These are phyloP conservation scores for Drosophila picticornis DNA, from an alignment of 2,888 invertebrate genomes.

Conservation along the genomic window DNA sequence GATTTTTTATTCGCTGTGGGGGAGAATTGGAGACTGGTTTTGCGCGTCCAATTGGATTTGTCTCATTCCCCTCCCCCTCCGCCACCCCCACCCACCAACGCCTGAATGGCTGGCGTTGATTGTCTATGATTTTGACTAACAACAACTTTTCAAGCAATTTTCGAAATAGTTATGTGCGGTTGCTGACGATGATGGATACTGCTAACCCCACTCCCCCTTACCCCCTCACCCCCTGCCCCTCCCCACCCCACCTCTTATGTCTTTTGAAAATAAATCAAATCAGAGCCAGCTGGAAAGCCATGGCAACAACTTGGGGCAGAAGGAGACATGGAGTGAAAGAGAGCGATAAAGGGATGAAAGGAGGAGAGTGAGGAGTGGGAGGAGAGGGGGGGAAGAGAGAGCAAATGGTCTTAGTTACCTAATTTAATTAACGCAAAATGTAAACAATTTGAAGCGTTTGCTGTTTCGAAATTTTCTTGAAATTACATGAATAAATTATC, in stretches of 20 bases:
- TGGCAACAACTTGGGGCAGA: conserved; percentile 18
- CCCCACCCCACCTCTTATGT: background rate
- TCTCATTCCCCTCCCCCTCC: background rate
- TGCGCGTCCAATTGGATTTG: conserved; percentile 10
- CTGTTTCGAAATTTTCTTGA: conserved; percentile 14
- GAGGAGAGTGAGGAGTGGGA: background rate
- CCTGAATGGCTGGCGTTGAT: no score
- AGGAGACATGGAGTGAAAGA: background rate
- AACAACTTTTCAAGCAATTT: conserved; percentile 13
- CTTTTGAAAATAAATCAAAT: conserved; percentile 48
- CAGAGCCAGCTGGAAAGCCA: conserved; percentile 52
- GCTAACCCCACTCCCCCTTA: accelerated
- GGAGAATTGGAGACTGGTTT: background rate
- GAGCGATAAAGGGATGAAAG: background rate
- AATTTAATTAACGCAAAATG: conserved; percentile 67
- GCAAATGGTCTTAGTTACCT: conserved; percentile 49
- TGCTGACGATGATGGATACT: background rate
- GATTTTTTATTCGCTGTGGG: background rate
- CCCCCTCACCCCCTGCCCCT: no score
- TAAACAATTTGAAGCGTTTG: conserved; percentile 46
- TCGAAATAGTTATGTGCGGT: conserved; percentile 42
- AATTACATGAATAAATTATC: conserved; percentile 28
- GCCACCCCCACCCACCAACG: background rate
- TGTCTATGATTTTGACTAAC: conserved; percentile 41
- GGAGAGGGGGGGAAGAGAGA: background rate